phyloP scores from a whole-genome alignment of 2,113 vertebrate genomes.

The Cryptoleucopteryx plumbea region DNA sequence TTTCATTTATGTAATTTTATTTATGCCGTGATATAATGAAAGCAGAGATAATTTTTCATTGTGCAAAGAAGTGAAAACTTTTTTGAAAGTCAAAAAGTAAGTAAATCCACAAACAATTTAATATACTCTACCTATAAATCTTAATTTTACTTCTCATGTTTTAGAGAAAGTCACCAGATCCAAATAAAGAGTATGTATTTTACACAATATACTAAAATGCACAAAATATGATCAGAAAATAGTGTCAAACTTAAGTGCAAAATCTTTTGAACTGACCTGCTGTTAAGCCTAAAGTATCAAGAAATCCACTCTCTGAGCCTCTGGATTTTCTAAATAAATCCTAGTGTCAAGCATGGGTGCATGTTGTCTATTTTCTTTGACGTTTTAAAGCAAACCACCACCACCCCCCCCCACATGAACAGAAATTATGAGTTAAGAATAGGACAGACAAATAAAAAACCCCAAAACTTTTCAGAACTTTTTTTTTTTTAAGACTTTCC shows the following conservation, averaged over 20 bases:
- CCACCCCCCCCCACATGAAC: not conserved
- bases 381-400: not conserved
- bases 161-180: not conserved
- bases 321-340: not conserved
- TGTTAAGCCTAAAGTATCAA: not conserved
- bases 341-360: not conserved
- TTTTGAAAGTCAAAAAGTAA: not conserved
- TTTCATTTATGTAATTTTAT: not conserved
- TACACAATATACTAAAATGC: not conserved
- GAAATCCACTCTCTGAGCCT: not conserved
- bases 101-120: not conserved
- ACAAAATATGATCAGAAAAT: not conserved
- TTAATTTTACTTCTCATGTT: not conserved
- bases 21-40: not conserved
- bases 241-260: not conserved
- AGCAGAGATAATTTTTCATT: not conserved
- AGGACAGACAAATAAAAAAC: not conserved
- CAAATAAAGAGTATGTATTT: not conserved
- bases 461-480: not conserved
- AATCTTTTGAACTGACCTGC: not conserved
- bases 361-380: not conserved
- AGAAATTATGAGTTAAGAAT: not conserved
- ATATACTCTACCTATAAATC: not conserved
- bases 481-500: not conserved
- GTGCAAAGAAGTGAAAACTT: not conserved